Percentiles rank a stretch among this genome's conserved stretches.
phyloP scores from a whole-genome alignment of 2,113 vertebrate genomes.

The Cariama cristata region DNA sequence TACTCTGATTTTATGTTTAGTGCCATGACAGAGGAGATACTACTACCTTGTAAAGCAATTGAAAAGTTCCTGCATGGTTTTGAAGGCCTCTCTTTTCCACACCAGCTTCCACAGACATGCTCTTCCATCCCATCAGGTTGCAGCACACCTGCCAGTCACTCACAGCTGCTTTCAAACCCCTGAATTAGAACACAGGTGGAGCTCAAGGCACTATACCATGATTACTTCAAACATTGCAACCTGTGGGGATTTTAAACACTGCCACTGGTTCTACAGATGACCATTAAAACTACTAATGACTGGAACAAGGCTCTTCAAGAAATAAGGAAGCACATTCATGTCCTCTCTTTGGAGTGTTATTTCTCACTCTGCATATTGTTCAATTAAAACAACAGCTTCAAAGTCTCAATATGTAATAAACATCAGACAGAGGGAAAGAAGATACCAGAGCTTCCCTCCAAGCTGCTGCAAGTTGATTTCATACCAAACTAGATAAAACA shows the following conservation, averaged over 20 bases:
- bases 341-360: background rate
- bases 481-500: background rate
- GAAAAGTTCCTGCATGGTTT: background rate
- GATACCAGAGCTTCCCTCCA: background rate
- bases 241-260: background rate
- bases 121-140: accelerated
- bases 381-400: background rate
- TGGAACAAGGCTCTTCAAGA: background rate
- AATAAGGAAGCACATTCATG: background rate
- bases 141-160: background rate
- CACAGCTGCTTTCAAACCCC: background rate
- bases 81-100: background rate
- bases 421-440: background rate
- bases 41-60: background rate
- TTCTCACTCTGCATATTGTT: background rate
- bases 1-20: background rate
- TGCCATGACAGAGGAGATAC: accelerated
- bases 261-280: background rate
- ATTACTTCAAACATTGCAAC: background rate
- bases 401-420: background rate
- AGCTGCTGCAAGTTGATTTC: background rate
- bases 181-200: background rate
- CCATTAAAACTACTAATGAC: background rate
- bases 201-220: background rate
- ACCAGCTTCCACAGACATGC: background rate